phyloP scores from a whole-genome alignment of 1,140 invertebrate genomes.

The Apis mellifera region Amel_HAv3.1 CM009939.2:3390001-3390500 shows the following conservation, averaged over 20 bases:
- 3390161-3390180: constrained; percentile 16
- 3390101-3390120: constrained; percentile 33
- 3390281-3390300: constrained; percentile 53
- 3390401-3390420: constrained; percentile 52
- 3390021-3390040: not conserved
- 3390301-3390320: constrained; percentile 21
- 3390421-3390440: constrained; percentile 13
- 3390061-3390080: constrained; percentile 65
- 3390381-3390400: constrained; percentile 34
- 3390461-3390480: not conserved
- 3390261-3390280: constrained; percentile 60
- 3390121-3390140: constrained; percentile 69
- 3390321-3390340: constrained; percentile 31
- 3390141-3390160: constrained; percentile 3
- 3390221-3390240: constrained; percentile 67
- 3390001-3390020: too few relatives aligned
- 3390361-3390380: constrained; percentile 48
- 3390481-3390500: not conserved
- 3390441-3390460: constrained; percentile 34
- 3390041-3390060: constrained; percentile 23
- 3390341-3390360: constrained; percentile 58
- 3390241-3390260: constrained; percentile 64
- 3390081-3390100: constrained; percentile 41
- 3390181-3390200: constrained; percentile 69
- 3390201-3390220: constrained; percentile 69